These are phyloP conservation scores for Coregonus ussuriensis DNA, from an alignment of 2,797 vertebrate genomes.

Conservation along the genomic window DNA sequence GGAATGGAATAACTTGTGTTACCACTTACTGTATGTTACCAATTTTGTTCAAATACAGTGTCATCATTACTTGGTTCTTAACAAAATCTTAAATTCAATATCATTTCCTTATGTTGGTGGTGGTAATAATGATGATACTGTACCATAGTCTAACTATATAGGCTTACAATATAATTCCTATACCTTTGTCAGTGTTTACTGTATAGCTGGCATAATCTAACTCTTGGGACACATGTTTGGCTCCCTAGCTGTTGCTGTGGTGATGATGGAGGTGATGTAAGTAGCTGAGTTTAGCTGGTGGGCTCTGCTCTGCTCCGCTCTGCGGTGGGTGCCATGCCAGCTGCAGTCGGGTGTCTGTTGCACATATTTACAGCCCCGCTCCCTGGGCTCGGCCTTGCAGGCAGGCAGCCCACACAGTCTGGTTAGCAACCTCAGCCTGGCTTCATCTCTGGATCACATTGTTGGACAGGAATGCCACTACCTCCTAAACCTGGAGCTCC, in stretches of 20 bases:
- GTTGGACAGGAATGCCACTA: slow-evolving; percentile 33
- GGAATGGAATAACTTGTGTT: not conserved
- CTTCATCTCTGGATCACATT: slow-evolving; percentile 39
- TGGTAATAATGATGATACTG: not conserved
- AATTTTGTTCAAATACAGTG: not conserved
- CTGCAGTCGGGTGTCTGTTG: slow-evolving; percentile 38
- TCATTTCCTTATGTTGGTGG: not conserved
- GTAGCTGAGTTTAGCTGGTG: slow-evolving; percentile 62
- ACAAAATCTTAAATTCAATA: too few species aligned
- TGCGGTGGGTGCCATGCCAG: slow-evolving; percentile 52
- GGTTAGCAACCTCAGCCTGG: slow-evolving; percentile 43
- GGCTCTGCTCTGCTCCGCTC: slow-evolving; percentile 11
- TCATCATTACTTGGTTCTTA: not conserved
- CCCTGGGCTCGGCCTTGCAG: not conserved
- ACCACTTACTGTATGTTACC: not conserved
- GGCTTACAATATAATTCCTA: not conserved
- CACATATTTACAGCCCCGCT: slow-evolving; percentile 64
- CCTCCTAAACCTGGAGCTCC: slow-evolving; percentile 52
- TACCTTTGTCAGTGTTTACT: slow-evolving; percentile 1
- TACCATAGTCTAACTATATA: not conserved
- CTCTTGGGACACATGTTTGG: slow-evolving; percentile 33
- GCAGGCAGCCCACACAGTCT: slow-evolving; percentile 29
- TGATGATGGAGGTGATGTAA: slow-evolving; percentile 67
- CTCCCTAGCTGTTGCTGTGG: slow-evolving; percentile 38
- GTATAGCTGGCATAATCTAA: slow-evolving; percentile 23